Percentiles rank a stretch among this genome's conserved stretches.
phyloP scores from a whole-genome alignment of 2,113 vertebrate species.

The Psittacara wagleri region DNA sequence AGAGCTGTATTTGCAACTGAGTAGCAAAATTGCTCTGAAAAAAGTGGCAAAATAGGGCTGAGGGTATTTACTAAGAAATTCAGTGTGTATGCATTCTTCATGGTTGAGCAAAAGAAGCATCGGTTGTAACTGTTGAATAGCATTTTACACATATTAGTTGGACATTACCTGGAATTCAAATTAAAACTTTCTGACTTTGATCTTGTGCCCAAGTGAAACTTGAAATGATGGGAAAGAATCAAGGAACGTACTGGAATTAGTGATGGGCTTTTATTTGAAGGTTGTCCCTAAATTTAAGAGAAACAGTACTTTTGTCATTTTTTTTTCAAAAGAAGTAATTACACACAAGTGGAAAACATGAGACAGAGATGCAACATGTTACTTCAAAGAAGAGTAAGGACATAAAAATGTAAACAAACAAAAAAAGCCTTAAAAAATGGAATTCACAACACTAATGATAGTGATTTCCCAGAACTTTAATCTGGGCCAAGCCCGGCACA shows the following conservation, averaged over 20 bases:
- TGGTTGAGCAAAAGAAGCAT: background rate
- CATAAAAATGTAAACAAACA: background rate
- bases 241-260: background rate
- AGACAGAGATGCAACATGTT: background rate
- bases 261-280: background rate
- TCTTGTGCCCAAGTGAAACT: background rate
- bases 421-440: background rate
- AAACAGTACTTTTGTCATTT: background rate
- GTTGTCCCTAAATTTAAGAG: background rate
- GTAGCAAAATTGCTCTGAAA: background rate
- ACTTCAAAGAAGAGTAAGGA: background rate
- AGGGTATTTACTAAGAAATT: background rate
- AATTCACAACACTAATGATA: background rate
- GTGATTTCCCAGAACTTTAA: background rate
- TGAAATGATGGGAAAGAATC: background rate
- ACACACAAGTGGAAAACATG: background rate
- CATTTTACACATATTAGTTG: background rate
- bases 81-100: background rate
- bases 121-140: background rate
- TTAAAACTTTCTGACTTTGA: background rate
- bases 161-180: background rate
- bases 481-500: background rate
- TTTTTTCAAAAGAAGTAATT: background rate
- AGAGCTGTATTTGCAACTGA: background rate
- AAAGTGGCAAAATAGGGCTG: background rate